phyloP scores from a whole-genome alignment of 1,140 invertebrate species.

The Dryas iulia region DNA sequence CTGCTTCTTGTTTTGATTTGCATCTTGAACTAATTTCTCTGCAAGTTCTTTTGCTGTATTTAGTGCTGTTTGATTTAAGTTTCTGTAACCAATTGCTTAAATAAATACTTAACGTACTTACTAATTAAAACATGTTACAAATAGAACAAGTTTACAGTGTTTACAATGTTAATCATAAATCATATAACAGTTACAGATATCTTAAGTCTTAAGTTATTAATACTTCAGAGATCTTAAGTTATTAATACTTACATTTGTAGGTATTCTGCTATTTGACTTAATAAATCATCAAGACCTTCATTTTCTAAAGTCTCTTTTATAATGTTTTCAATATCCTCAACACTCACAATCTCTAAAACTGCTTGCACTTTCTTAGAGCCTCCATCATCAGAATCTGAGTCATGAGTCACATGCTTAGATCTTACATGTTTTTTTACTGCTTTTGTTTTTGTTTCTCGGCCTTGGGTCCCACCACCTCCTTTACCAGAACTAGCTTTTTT shows the following conservation, averaged over 20 bases:
- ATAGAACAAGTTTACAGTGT: too few relatives aligned
- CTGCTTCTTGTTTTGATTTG: slow-evolving; percentile 85
- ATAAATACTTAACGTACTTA: background rate
- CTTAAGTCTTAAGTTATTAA: too few relatives aligned
- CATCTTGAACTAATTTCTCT: slow-evolving; percentile 85
- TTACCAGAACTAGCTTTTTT: slow-evolving; percentile 94
- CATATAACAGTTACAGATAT: too few relatives aligned
- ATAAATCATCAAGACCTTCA: slow-evolving; percentile 84
- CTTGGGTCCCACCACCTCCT: slow-evolving; percentile 93
- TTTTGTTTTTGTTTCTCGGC: slow-evolving; percentile 97
- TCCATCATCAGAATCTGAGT: slow-evolving; percentile 84
- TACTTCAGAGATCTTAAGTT: too few relatives aligned
- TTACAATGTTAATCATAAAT: too few relatives aligned
- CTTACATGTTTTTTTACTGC: slow-evolving; percentile 90
- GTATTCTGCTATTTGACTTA: slow-evolving; percentile 81
- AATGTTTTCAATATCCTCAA: slow-evolving; percentile 85
- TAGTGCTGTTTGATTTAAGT: slow-evolving; percentile 80
- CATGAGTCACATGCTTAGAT: slow-evolving; percentile 73
- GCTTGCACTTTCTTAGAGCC: slow-evolving; percentile 63
- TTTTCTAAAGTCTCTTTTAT: slow-evolving; percentile 84
- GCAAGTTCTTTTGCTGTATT: slow-evolving; percentile 85
- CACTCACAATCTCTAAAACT: slow-evolving; percentile 83
- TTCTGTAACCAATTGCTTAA: slow-evolving; percentile 63
- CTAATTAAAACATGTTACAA: too few relatives aligned
- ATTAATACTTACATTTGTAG: slow-evolving; percentile 81